Evolutionary conservation across 2,797 vertebrate genomes (phyloP).

Genomic region (Meriones psammophilus): DNA sequence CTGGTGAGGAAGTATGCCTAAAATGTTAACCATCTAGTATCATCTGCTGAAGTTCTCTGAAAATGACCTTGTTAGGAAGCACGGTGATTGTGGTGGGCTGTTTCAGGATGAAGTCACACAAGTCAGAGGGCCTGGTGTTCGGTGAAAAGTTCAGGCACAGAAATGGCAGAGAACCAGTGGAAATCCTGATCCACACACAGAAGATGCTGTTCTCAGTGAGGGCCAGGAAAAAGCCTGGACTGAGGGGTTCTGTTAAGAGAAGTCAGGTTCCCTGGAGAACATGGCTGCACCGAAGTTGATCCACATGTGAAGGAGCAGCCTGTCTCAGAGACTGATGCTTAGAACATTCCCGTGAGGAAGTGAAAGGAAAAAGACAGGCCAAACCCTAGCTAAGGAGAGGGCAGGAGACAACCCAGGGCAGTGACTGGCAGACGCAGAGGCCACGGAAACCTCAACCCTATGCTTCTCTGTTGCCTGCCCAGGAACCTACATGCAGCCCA

Average conservation of each 20-base stretch:
- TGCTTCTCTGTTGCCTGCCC: background rate
- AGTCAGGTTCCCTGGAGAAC: no score
- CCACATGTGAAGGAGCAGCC: rapidly evolving
- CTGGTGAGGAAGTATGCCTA: rapidly evolving
- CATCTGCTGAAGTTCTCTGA: background rate
- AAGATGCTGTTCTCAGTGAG: background rate
- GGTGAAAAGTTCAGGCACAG: background rate
- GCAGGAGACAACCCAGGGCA: background rate
- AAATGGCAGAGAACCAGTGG: background rate
- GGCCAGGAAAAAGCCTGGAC: background rate
- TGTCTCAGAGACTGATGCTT: background rate
- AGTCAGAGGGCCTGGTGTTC: background rate
- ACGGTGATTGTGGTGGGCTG: background rate
- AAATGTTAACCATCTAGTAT: background rate
- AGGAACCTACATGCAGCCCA: rapidly evolving
- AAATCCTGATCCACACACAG: background rate
- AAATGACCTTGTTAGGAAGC: background rate
- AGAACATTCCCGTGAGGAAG: rapidly evolving
- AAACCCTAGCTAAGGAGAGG: background rate
- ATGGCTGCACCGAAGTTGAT: background rate
- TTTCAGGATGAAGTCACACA: background rate
- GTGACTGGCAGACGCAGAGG: rapidly evolving
- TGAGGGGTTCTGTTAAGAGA: background rate
- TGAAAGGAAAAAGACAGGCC: background rate
- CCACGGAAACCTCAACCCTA: background rate